Conservation (phyloP, 2,888 invertebrate species). For the Ceramica pisi region DNA sequence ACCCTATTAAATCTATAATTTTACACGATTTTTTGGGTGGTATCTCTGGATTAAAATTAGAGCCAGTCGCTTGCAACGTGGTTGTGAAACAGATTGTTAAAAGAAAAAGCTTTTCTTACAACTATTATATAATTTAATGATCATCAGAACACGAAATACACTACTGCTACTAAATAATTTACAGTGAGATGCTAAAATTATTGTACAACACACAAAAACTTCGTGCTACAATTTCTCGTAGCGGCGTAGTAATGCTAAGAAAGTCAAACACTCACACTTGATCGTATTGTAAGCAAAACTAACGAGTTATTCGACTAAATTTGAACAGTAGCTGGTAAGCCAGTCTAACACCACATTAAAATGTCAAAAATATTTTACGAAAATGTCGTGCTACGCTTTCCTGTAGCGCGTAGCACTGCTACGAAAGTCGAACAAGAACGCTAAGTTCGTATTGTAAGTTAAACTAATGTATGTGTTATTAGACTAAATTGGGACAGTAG, state of each 20-base stretch:
- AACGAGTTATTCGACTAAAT: conserved; percentile 46
- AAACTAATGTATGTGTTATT: conserved; percentile 41
- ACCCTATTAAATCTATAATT: no score
- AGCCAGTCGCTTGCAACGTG: neutral
- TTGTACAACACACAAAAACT: neutral
- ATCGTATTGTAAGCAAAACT: conserved; percentile 1
- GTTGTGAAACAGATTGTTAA: neutral
- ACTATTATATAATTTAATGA: neutral
- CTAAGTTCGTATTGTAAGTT: neutral
- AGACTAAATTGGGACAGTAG: conserved; percentile 34
- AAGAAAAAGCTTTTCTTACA: neutral
- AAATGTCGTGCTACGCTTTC: conserved; percentile 44
- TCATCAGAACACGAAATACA: neutral
- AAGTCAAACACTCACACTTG: neutral
- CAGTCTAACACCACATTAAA: conserved; percentile 66
- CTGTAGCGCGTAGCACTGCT: conserved; percentile 60
- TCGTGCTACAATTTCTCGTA: conserved; percentile 57
- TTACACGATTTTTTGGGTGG: neutral
- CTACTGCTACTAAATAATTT: neutral
- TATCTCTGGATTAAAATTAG: neutral
- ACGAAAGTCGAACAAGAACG: conserved; percentile 16
- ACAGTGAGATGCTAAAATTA: neutral
- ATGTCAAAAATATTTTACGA: neutral
- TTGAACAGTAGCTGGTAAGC: conserved; percentile 39
- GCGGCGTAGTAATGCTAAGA: conserved; percentile 59